A percentile compares a stretch with the other conserved stretches of the same genome.
These are phyloP conservation scores for Nemotelus pantherinus DNA, from an alignment of 2,888 invertebrate species.

Conservation along the genomic window DNA sequence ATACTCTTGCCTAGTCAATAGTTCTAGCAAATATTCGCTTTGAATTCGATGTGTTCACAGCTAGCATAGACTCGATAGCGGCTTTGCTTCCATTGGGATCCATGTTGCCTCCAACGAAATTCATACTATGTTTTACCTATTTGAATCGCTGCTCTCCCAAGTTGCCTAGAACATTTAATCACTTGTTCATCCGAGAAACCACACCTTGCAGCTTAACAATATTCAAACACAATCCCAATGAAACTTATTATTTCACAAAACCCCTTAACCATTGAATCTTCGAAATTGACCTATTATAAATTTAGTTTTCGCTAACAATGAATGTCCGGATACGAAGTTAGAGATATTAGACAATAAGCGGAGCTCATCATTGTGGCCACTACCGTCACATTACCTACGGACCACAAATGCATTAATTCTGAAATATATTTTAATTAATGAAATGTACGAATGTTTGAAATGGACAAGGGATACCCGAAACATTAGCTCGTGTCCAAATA, in stretches of 20 bases:
- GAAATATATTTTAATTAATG: slow-evolving; percentile 51
- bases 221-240: slow-evolving; percentile 37
- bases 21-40: too few species aligned
- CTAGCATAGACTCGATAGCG: too few species aligned
- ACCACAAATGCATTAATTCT: slow-evolving; percentile 50
- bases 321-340: slow-evolving; percentile 14
- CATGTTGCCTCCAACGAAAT: too few species aligned
- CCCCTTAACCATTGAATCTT: slow-evolving; percentile 18
- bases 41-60: too few species aligned
- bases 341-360: slow-evolving; percentile 24
- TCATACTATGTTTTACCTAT: too few species aligned
- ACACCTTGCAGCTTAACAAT: slow-evolving; percentile 13
- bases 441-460: slow-evolving; percentile 44
- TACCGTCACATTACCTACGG: slow-evolving; percentile 42
- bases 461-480: slow-evolving; percentile 44
- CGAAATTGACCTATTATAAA: slow-evolving; percentile 18
- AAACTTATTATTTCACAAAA: slow-evolving; percentile 26
- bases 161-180: neutral
- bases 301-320: neutral
- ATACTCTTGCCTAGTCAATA: too few species aligned
- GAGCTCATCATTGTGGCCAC: slow-evolving; percentile 34
- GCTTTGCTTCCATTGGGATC: too few species aligned
- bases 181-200: neutral
- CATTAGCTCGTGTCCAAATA: slow-evolving; percentile 31
- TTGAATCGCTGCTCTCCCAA: too few species aligned